Base-by-base conservation (phyloP, 2,888 invertebrate genomes). In the Scaptomyza parva region DNA sequence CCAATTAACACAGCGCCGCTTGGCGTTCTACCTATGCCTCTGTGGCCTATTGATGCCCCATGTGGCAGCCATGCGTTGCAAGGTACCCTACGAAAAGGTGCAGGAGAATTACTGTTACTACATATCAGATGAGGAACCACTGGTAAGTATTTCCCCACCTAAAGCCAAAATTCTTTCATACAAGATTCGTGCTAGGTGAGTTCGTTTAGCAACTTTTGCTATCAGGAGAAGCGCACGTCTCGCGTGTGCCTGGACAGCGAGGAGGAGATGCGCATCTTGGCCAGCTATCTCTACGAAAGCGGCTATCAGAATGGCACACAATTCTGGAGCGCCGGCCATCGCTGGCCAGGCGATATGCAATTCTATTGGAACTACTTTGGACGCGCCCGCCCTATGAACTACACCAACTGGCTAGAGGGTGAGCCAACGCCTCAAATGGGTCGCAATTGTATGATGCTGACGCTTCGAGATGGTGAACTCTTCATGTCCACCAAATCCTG, bases 321-420 rank as follows among this genome's bases (percentile, higher is more conserved):
- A 12, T 84, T 88, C 70, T 84, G 83, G 83, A 86, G 88, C 35
- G 87, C 88, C 5, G 83, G 88, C 0, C 75, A 88, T 37, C 82
- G 82, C 3, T 83, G 88, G 88, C 85, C 82, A 0, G 69, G 73
- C 0, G 82, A 83, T 12, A 12, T 80, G 41, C 80, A 60, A 7
- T 83, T 83, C 69, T 83, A 83, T 50, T 83, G 82, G 88, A 83
- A 88, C 6, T 84, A 88, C 58, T 83, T 88, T 48, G 82, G 82
- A 2, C 77, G 60, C 6, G 88, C 87, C 3, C 70, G 82, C 2
- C 41, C 43, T 2, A 35, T 84, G 2, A 81, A 72, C 58, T 84
- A 86, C 30, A 68, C 87, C n/a, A 88, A 88, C 12, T 84, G 83
- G 83, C 44, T 67, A 24, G 24, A 11, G 7, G 70, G 59, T 5